Base-by-base conservation (phyloP, 2,113 vertebrate genomes). In the Cyphomyrus plagiostoma region DNA sequence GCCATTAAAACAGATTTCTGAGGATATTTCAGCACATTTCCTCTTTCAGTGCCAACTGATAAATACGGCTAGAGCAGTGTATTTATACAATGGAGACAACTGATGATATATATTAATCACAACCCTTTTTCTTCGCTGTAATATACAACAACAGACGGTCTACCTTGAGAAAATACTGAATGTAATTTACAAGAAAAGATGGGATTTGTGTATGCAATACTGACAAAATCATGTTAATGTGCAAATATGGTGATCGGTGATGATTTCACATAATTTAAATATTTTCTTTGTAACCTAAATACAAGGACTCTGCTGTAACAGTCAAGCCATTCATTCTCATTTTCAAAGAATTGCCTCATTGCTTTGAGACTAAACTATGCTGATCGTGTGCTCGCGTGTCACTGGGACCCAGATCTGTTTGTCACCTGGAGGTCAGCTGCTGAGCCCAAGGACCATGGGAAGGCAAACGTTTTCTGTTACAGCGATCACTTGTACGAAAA, bases 21-120 rank as follows among this genome's bases (percentile, higher is more conserved):
- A 49, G 77, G 87, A 90, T 89, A 90, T 90, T 91, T 92, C 45
- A 66, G 83, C 84, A n/a, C 19, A 83, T 91, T 93, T 92, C 87
- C 85, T 49, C 42, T n/a, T 58, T 80, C 82, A 88, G 39, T 42
- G 21, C 21, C 58, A 49, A 15, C 35, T n/a, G 21, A 52, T 89
- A 66, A 53, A 90, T 50, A 87, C 39, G 26, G 4, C 50, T 88
- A 77, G 35, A 30, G 46, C 26, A 46, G 77, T 8, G 53, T 49
- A 46, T 90, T 49, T 70, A 84, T 90, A 89, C 77, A 88, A 56
- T 35, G 82, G 52, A 56, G 56, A 62, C 17, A 66, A 56, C 62
- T 42, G 21, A 49, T 21, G 5, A 46, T 86, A 49, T 86, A 50
- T 26, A 85, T 48, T 85, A 13, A 49, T 86, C 83, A 86, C 83